phyloP scores from a whole-genome alignment of 2,888 invertebrate species.

The Scaptomyza flava region DNA sequence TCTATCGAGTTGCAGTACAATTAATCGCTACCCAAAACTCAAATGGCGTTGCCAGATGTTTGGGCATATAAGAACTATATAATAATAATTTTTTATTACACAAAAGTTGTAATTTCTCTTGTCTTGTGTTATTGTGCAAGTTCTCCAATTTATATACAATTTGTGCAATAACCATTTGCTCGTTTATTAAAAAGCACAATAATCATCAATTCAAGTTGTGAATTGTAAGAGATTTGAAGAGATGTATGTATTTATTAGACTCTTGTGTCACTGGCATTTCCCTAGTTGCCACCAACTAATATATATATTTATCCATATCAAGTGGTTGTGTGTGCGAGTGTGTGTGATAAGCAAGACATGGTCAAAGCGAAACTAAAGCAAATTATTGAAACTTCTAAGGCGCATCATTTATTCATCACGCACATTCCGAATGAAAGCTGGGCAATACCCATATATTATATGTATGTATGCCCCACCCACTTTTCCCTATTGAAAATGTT shows the following conservation, averaged over 20 bases:
- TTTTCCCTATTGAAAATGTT: slow-evolving; percentile 39
- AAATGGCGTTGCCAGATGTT: too few relatives aligned
- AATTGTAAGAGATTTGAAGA: slow-evolving; percentile 8
- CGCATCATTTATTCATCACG: slow-evolving; percentile 78
- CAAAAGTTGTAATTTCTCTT: too few relatives aligned
- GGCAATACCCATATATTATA: slow-evolving; percentile 56
- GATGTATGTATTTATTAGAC: slow-evolving; percentile 18
- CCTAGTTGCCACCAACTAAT: slow-evolving; percentile 27
- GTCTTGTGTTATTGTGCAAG: neutral
- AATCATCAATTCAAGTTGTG: neutral
- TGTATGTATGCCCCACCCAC: slow-evolving; percentile 14
- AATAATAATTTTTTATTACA: too few relatives aligned
- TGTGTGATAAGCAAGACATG: slow-evolving; percentile 22
- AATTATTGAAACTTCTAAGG: slow-evolving; percentile 68
- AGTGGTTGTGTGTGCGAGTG: slow-evolving; percentile 12
- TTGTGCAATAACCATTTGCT: neutral
- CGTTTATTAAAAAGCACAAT: slow-evolving; percentile 1
- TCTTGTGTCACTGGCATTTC: slow-evolving; percentile 27
- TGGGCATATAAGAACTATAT: too few relatives aligned
- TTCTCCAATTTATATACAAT: neutral
- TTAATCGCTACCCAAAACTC: too few relatives aligned
- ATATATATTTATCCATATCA: slow-evolving; percentile 1
- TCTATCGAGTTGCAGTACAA: too few relatives aligned
- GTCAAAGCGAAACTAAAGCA: slow-evolving; percentile 62
- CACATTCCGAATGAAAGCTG: slow-evolving; percentile 61